Evolutionary conservation across 2,797 vertebrate species (phyloP).

Genomic region (Labroides dimidiatus): DNA sequence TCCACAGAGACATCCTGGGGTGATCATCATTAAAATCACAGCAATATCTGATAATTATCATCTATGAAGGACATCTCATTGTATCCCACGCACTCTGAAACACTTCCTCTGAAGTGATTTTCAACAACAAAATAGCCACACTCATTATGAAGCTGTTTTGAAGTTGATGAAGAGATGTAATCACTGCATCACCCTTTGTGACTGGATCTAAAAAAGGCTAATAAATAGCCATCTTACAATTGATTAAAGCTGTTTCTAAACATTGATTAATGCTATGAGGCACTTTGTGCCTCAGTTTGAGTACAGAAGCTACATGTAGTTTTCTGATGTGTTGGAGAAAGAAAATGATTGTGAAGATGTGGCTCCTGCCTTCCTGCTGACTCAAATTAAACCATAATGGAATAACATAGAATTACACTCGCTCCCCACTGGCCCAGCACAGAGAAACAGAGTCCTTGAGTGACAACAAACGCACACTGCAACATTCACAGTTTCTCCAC

Average conservation of each 20-base stretch:
- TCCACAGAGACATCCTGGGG: slow-evolving; percentile 39
- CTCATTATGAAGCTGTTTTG: slow-evolving; percentile 66
- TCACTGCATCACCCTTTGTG: slow-evolving; percentile 56
- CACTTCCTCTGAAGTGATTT: slow-evolving; percentile 28
- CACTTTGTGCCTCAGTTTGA: neutral
- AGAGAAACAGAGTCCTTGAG: slow-evolving; percentile 38
- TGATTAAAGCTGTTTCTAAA: slow-evolving; percentile 19
- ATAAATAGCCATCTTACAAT: slow-evolving; percentile 21
- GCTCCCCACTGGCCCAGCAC: slow-evolving; percentile 55
- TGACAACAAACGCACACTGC: slow-evolving; percentile 43
- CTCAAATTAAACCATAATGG: slow-evolving; percentile 73
- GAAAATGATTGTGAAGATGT: slow-evolving; percentile 26
- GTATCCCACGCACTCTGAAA: slow-evolving; percentile 28
- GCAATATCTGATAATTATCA: slow-evolving; percentile 55
- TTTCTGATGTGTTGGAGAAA: slow-evolving; percentile 23
- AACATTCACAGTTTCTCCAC: slow-evolving; percentile 23
- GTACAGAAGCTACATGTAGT: slow-evolving; percentile 1
- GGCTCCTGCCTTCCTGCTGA: slow-evolving; percentile 63
- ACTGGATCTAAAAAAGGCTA: slow-evolving; percentile 25
- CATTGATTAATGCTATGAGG: slow-evolving; percentile 3
- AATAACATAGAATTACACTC: slow-evolving; percentile 78
- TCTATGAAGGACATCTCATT: slow-evolving; percentile 42
- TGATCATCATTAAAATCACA: slow-evolving; percentile 61
- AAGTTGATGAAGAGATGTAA: slow-evolving; percentile 73
- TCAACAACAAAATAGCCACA: slow-evolving; percentile 46